phyloP scores from a whole-genome alignment of 2,797 vertebrate genomes.

The Pteropus rufus region DNA sequence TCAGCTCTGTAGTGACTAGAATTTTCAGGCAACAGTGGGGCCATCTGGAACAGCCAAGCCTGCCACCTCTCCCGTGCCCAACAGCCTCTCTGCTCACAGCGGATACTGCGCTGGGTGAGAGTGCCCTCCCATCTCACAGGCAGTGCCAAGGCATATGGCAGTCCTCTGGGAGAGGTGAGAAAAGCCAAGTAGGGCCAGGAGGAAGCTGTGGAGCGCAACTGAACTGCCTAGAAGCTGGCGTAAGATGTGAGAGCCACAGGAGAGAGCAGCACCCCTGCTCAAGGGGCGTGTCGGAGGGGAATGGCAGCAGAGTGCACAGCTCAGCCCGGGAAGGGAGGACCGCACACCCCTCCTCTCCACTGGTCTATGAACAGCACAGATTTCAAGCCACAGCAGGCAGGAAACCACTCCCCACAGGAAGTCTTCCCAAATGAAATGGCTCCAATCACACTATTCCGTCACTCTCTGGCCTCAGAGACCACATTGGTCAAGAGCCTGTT shows the following conservation, averaged over 20 bases:
- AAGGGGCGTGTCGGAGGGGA: background rate
- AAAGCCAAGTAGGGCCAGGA: background rate
- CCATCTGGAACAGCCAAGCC: background rate
- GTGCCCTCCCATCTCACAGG: background rate
- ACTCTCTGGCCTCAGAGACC: background rate
- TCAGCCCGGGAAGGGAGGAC: background rate
- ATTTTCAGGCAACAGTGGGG: background rate
- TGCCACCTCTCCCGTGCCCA: background rate
- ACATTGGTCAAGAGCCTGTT: background rate
- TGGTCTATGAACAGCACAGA: background rate
- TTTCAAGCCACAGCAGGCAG: background rate
- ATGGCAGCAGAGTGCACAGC: background rate
- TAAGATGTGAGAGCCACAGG: background rate
- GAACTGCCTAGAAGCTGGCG: background rate
- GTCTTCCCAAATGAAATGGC: background rate
- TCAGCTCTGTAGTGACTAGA: background rate
- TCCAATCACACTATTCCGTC: background rate
- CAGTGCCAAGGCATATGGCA: background rate
- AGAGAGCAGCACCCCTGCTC: background rate
- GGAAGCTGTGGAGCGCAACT: background rate
- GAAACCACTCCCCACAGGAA: background rate
- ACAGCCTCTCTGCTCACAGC: background rate
- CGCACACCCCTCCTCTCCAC: background rate
- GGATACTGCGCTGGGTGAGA: background rate
- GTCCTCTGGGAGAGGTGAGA: background rate